Conservation (phyloP, 2,888 invertebrate genomes). For the Ochropacha duplaris region DNA sequence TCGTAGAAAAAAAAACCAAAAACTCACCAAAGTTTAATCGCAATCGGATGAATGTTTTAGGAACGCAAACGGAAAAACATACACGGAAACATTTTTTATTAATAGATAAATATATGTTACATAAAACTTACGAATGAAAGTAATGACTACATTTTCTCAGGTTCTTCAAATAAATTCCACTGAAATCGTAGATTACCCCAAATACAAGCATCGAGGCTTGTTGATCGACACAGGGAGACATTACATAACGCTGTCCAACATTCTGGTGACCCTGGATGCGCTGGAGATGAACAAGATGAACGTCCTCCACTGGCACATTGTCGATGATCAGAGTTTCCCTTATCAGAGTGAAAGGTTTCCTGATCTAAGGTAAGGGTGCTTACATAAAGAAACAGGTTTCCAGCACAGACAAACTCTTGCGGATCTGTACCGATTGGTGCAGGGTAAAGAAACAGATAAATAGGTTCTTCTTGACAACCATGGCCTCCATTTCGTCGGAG, state of each 20-base stretch:
- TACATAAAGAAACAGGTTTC: no score
- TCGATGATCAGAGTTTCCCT: conserved; percentile 96
- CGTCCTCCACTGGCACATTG: conserved; percentile 97
- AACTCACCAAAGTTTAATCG: no score
- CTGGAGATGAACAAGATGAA: conserved; percentile 97
- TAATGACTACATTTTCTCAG: not conserved
- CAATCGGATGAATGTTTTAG: no score
- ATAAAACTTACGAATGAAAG: not conserved
- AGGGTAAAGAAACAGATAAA: no score
- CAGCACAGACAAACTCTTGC: no score
- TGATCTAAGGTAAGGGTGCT: conserved; percentile 83
- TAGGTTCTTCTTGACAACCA: no score
- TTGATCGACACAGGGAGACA: conserved; percentile 95
- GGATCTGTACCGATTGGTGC: no score
- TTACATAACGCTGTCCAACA: conserved; percentile 87
- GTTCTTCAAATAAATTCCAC: conserved; percentile 82
- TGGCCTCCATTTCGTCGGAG: no score
- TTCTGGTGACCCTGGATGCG: conserved; percentile 88
- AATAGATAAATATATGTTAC: no score
- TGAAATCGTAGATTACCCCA: conserved; percentile 88
- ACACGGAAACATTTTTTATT: no score
- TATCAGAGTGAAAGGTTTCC: conserved; percentile 91
- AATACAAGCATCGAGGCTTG: conserved; percentile 91
- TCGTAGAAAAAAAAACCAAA: no score
- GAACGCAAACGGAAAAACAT: no score